These are phyloP conservation scores for Mirounga angustirostris DNA, from an alignment of 2,113 vertebrate species.

Conservation along the genomic window DNA sequence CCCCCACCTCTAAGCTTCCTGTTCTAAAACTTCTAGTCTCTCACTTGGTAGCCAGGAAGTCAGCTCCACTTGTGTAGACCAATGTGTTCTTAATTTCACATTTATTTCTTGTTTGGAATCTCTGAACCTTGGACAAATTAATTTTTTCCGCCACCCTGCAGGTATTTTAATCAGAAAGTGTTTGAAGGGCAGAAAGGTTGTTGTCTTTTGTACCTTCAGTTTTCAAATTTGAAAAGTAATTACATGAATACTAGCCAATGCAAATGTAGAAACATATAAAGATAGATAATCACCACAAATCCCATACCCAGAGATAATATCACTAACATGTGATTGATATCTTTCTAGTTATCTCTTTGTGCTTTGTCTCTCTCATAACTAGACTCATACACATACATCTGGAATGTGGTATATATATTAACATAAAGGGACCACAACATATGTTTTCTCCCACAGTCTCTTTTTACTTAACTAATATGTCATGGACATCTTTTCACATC, in stretches of 20 bases:
- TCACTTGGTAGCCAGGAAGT: background rate
- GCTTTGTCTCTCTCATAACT: background rate
- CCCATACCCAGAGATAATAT: background rate
- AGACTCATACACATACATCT: background rate
- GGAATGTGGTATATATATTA: background rate
- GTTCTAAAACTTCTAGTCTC: background rate
- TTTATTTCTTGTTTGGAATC: background rate
- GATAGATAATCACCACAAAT: background rate
- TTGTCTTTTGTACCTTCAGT: conserved; percentile 14
- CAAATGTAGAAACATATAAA: background rate
- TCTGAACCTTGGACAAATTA: background rate
- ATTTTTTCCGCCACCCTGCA: background rate
- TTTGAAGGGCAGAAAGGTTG: conserved; percentile 40
- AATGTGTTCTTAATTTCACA: background rate
- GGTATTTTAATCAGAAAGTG: conserved; percentile 38
- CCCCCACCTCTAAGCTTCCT: background rate
- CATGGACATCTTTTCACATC: background rate
- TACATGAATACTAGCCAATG: background rate
- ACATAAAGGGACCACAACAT: background rate
- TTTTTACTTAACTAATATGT: background rate
- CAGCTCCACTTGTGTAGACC: background rate
- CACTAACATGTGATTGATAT: background rate
- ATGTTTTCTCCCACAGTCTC: background rate
- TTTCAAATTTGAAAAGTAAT: conserved; percentile 18
- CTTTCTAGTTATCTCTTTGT: background rate